A percentile compares a stretch with the other conserved stretches of the same genome.
phyloP scores from a whole-genome alignment of 2,113 vertebrate species.

The Oplegnathus fasciatus region DNA sequence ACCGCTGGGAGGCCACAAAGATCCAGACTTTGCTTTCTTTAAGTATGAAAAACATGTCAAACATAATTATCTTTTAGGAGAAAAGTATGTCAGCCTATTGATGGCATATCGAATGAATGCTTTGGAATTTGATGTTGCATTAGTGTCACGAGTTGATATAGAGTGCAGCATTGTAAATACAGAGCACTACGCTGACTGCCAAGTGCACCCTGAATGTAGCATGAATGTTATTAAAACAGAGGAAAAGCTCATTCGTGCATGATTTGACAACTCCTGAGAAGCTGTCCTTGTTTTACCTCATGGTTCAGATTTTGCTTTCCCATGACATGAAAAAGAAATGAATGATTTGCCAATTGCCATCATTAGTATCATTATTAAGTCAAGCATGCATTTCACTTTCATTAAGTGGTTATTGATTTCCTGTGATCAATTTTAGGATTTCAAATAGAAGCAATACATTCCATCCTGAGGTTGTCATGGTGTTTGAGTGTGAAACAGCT shows the following conservation, averaged over 20 bases:
- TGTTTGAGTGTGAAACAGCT: slow-evolving; percentile 56
- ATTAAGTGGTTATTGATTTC: slow-evolving; percentile 36
- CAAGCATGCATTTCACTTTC: slow-evolving; percentile 25
- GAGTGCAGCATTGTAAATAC: slow-evolving; percentile 24
- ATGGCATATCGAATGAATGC: slow-evolving; percentile 39
- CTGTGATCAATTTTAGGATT: slow-evolving; percentile 32
- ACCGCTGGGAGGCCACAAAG: slow-evolving; percentile 35
- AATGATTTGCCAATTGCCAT: slow-evolving; percentile 7
- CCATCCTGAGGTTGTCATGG: slow-evolving; percentile 44
- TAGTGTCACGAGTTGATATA: slow-evolving; percentile 9
- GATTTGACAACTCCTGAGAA: slow-evolving; percentile 24
- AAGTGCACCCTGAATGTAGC: slow-evolving; percentile 34
- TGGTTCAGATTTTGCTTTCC: slow-evolving; percentile 22
- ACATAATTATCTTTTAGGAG: slow-evolving; percentile 47
- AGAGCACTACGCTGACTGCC: slow-evolving; percentile 13
- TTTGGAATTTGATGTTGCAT: slow-evolving; percentile 17
- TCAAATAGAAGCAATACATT: slow-evolving; percentile 47
- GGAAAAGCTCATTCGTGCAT: slow-evolving; percentile 24
- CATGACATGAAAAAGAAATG: not conserved
- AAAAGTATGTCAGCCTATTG: slow-evolving; percentile 26
- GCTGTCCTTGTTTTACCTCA: slow-evolving; percentile 47
- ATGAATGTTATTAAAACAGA: slow-evolving; percentile 47
- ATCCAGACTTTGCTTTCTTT: slow-evolving; percentile 46
- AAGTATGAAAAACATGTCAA: slow-evolving; percentile 63
- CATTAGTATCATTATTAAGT: slow-evolving; percentile 19